phyloP scores from a whole-genome alignment of 2,797 vertebrate species.

The Bradypus variegatus region DNA sequence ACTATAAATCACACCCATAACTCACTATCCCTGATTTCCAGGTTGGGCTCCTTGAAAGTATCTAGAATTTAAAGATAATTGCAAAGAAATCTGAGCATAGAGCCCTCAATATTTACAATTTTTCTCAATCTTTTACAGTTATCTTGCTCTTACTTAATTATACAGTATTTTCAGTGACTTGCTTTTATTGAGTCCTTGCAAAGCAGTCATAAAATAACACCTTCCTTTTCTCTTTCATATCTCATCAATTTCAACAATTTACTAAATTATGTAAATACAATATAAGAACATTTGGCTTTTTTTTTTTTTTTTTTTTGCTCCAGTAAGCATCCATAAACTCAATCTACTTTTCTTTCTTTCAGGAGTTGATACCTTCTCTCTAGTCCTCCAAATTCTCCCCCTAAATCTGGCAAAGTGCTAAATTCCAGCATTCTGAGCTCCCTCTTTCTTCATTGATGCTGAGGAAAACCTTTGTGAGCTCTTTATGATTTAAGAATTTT shows the following conservation, averaged over 20 bases:
- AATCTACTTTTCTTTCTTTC: neutral
- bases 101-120: neutral
- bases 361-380: neutral
- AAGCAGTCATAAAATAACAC: neutral
- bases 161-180: neutral
- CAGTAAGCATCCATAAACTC: neutral
- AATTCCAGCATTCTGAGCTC: neutral
- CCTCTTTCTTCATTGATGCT: neutral
- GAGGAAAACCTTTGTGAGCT: neutral
- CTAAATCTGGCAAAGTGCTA: neutral
- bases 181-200: neutral
- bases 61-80: neutral
- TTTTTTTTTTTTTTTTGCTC: neutral
- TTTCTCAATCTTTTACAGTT: neutral
- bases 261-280: neutral
- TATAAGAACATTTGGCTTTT: neutral
- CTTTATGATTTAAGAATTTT: neutral
- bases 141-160: neutral
- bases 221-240: slow-evolving; percentile 4
- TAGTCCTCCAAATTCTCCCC: neutral
- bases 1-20: slow-evolving; percentile 20
- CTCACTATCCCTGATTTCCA: neutral
- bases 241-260: neutral
- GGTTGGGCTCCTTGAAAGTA: neutral
- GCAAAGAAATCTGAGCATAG: neutral